Percentiles rank a stretch among this genome's conserved stretches.
Evolutionary conservation across 2,797 vertebrate species (phyloP).

Genomic region (Labroides dimidiatus): DNA sequence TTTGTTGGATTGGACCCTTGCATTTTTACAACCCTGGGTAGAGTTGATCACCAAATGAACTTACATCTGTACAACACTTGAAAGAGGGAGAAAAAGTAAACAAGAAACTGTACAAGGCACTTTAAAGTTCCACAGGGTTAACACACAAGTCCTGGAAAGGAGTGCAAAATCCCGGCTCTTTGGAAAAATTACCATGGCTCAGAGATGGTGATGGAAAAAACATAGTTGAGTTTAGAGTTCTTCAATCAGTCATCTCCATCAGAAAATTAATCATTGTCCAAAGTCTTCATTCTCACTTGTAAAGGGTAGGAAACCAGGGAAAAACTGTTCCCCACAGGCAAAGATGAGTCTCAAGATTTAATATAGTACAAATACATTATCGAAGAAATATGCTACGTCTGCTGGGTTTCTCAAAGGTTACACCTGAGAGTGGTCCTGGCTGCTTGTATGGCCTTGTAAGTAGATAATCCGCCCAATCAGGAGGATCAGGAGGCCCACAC

Average conservation of each 20-base stretch:
- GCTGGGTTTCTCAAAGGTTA: constrained; percentile 73
- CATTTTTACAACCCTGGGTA: constrained; percentile 46
- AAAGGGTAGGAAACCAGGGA: not conserved
- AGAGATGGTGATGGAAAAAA: constrained; percentile 68
- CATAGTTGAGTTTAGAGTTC: constrained; percentile 60
- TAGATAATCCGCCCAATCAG: constrained; percentile 78
- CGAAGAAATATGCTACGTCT: constrained; percentile 74
- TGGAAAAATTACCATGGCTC: constrained; percentile 66
- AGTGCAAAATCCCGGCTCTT: constrained; percentile 70
- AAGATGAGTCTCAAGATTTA: constrained; percentile 9
- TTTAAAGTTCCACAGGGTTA: constrained; percentile 55
- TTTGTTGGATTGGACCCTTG: constrained; percentile 20
- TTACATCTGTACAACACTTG: constrained; percentile 46
- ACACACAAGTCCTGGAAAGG: constrained; percentile 38
- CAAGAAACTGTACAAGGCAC: constrained; percentile 72
- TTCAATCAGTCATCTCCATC: not conserved
- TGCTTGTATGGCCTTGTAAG: constrained; percentile 61
- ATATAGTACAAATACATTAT: constrained; percentile 38
- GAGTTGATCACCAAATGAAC: constrained; percentile 33
- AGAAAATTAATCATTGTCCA: not conserved
- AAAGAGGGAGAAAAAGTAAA: constrained; percentile 56
- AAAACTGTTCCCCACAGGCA: constrained; percentile 17
- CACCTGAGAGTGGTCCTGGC: constrained; percentile 61
- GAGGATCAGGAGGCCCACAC: constrained; percentile 73
- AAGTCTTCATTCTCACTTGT: not conserved